Conservation (phyloP, 37 sponge, comb jelly and placozoan genomes). For the Trichoplax adhaerens region DNA sequence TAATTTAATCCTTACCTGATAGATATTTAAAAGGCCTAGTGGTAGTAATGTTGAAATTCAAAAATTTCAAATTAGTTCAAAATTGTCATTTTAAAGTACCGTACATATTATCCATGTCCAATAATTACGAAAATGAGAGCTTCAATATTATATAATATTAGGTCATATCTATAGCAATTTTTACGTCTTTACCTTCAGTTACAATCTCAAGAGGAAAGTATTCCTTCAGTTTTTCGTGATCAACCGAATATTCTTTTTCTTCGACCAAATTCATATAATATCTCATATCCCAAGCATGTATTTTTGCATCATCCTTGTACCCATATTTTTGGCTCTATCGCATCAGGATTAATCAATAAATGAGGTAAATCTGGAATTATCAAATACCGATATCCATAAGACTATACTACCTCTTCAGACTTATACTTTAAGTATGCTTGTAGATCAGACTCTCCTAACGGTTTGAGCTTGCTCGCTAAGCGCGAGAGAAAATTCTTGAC, state of each 20-base stretch:
- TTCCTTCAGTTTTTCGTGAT: slow-evolving; percentile 29
- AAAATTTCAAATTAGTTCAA: too few relatives aligned
- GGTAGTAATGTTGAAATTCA: too few relatives aligned
- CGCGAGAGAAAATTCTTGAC: slow-evolving; percentile 23
- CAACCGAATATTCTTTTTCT: slow-evolving; percentile 31
- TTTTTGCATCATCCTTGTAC: slow-evolving; percentile 1
- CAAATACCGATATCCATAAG: too few relatives aligned
- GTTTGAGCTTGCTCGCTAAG: slow-evolving; percentile 21
- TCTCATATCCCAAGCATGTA: slow-evolving; percentile 23
- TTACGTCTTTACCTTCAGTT: slow-evolving; percentile 15
- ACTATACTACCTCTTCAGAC: slow-evolving; percentile 15
- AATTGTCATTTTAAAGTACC: too few relatives aligned
- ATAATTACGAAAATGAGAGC: too few relatives aligned
- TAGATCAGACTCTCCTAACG: slow-evolving; percentile 16
- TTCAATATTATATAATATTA: too few relatives aligned
- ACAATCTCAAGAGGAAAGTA: slow-evolving; percentile 41
- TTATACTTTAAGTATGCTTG: slow-evolving; percentile 19
- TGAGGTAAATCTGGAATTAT: neutral
- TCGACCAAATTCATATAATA: slow-evolving; percentile 31
- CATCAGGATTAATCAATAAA: neutral
- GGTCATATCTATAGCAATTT: neutral
- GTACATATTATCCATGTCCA: too few relatives aligned
- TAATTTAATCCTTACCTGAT: too few relatives aligned
- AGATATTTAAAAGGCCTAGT: too few relatives aligned
- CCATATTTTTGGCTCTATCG: slow-evolving; percentile 15